Conservation (phyloP, 2,113 vertebrate genomes). For the Neogobius melanostomus region DNA sequence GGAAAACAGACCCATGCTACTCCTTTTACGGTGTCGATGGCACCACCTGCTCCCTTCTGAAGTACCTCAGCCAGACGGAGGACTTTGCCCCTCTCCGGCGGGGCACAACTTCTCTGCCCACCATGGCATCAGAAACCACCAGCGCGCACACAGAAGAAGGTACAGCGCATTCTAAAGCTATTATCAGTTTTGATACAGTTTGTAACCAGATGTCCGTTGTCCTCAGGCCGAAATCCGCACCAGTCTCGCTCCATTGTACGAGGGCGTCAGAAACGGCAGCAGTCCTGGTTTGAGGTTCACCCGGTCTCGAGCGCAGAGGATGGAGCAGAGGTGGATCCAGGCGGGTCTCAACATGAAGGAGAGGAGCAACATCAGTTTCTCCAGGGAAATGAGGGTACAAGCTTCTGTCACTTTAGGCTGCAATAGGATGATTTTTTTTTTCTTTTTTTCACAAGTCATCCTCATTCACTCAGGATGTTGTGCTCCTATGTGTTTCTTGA, state of each 20-base stretch:
- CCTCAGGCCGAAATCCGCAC: conserved; percentile 56
- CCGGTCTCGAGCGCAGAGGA: conserved; percentile 64
- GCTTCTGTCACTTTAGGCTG: not conserved
- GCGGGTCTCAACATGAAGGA: conserved; percentile 56
- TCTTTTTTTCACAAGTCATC: not conserved
- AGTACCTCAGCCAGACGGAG: conserved; percentile 73
- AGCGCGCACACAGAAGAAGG: conserved; percentile 44
- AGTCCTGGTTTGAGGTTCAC: conserved; percentile 66
- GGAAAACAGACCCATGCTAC: conserved; percentile 74
- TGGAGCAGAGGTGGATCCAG: conserved; percentile 61
- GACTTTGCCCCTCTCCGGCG: conserved; percentile 65
- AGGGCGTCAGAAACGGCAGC: conserved; percentile 49
- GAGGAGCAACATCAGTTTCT: conserved; percentile 37
- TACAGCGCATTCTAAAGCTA: conserved; percentile 10
- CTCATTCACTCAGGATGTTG: too few relatives aligned
- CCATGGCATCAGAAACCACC: conserved; percentile 52
- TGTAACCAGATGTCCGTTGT: not conserved
- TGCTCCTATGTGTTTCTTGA: too few relatives aligned
- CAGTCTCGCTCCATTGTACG: conserved; percentile 49
- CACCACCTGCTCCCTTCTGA: conserved; percentile 69
- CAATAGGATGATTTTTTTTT: not conserved
- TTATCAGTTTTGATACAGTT: not conserved
- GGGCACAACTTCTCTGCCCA: conserved; percentile 39
- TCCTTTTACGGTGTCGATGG: conserved; percentile 75
- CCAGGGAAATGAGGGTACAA: conserved; percentile 58